A percentile compares a stretch with the other conserved stretches of the same genome.
These are phyloP conservation scores for Bradynema listronoti DNA, from an alignment of 1,140 invertebrate species.

Conservation along the genomic window DNA sequence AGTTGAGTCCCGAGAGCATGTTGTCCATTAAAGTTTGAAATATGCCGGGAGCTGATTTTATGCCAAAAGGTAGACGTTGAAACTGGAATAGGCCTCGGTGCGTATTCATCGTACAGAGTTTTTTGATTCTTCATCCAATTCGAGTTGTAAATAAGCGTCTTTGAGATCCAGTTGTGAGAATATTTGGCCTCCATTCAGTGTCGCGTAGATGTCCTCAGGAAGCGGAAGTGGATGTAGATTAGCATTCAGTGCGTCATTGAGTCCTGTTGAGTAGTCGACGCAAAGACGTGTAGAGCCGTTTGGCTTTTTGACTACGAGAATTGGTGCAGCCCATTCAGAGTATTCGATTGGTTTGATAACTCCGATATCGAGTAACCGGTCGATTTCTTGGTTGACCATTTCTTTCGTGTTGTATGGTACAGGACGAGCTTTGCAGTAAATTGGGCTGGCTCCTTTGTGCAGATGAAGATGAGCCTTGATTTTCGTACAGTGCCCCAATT, in stretches of 20 bases:
- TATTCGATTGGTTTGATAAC: too few species aligned
- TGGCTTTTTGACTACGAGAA: too few species aligned
- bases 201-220: slow-evolving; percentile 47
- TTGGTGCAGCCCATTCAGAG: too few species aligned
- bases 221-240: slow-evolving; percentile 43
- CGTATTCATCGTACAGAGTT: slow-evolving; percentile 33
- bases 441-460: too few species aligned
- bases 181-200: slow-evolving; percentile 34
- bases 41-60: slow-evolving; percentile 60
- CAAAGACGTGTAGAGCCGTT: slow-evolving; percentile 5
- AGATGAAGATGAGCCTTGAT: too few species aligned
- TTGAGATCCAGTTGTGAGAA: slow-evolving; percentile 52
- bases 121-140: slow-evolving; percentile 40
- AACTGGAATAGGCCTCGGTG: slow-evolving; percentile 35
- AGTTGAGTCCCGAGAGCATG: slow-evolving; percentile 54
- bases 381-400: too few species aligned
- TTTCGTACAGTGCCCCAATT: too few species aligned
- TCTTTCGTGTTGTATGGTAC: too few species aligned
- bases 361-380: too few species aligned
- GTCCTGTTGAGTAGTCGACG: slow-evolving; percentile 19
- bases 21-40: slow-evolving; percentile 62
- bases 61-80: slow-evolving; percentile 59
- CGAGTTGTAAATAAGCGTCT: slow-evolving; percentile 39
- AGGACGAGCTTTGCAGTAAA: too few species aligned
- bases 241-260: slow-evolving; percentile 42